Conservation (phyloP, 64 coral and sea anemone species). For the Porites australiensis region DNA sequence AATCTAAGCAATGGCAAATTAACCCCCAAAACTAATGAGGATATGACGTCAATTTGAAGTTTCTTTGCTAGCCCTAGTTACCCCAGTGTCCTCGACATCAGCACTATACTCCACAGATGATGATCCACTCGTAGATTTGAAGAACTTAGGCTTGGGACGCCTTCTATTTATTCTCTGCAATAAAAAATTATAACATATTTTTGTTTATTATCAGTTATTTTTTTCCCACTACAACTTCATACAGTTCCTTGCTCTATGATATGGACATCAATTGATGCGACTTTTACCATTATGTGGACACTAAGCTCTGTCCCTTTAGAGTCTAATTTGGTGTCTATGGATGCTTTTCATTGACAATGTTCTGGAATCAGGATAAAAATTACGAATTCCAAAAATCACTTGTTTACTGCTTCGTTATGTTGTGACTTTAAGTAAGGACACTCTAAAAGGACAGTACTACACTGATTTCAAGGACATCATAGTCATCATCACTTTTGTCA, state of each 20-base stretch:
- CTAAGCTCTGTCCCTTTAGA: too few species aligned
- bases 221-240: too few species aligned
- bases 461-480: neutral
- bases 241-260: too few species aligned
- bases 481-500: neutral
- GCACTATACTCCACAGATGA: slow-evolving; percentile 98
- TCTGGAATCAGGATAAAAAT: too few species aligned
- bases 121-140: slow-evolving; percentile 96
- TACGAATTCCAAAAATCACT: too few species aligned
- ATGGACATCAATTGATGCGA: too few species aligned
- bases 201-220: too few species aligned
- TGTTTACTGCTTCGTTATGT: too few species aligned
- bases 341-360: too few species aligned
- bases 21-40: neutral
- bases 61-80: slow-evolving; percentile 28
- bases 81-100: slow-evolving; percentile 92
- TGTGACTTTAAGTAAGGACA: neutral
- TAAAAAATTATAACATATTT: too few species aligned
- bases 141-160: slow-evolving; percentile 91
- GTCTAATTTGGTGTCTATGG: too few species aligned
- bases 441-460: neutral
- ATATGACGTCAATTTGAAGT: neutral
- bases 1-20: neutral
- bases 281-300: too few species aligned
- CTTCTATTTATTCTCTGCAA: slow-evolving; percentile 60